Percentiles rank a stretch among this genome's conserved stretches.
These are phyloP conservation scores for Drosophila sp. DNA, from an alignment of 1,140 invertebrate species.

Conservation along the genomic window DNA sequence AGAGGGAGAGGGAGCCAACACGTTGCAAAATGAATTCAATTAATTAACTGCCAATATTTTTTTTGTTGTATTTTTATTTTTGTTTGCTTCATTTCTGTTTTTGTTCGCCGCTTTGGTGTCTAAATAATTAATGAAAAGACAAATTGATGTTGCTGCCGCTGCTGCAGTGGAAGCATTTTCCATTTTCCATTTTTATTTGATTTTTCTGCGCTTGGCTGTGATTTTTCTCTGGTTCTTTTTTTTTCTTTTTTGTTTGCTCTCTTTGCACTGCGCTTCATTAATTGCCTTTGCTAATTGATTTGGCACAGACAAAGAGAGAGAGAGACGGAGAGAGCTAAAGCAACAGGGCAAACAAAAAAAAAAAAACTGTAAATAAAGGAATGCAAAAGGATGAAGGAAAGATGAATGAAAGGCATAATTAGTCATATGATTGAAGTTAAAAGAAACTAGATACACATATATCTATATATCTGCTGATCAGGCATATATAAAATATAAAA, in stretches of 20 bases:
- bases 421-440: not conserved
- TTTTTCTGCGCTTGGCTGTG: constrained; percentile 1
- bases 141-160: constrained; percentile 58
- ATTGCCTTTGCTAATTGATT: constrained; percentile 72
- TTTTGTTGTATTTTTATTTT: not conserved
- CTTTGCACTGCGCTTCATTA: constrained; percentile 57
- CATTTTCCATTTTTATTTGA: constrained; percentile 2
- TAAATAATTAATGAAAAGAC: constrained; percentile 76
- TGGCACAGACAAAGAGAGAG: constrained; percentile 39
- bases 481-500: not conserved
- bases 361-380: not conserved
- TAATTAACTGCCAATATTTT: constrained; percentile 69
- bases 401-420: not conserved
- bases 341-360: not conserved
- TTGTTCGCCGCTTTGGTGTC: constrained; percentile 25
- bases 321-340: not conserved
- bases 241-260: constrained; percentile 21
- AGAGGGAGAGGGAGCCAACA: constrained; percentile 34
- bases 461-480: not conserved
- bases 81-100: not conserved
- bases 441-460: not conserved
- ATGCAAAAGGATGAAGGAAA: not conserved
- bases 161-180: not conserved
- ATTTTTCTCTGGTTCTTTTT: not conserved
- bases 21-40: constrained; percentile 66